Percentiles rank a stretch among this genome's conserved stretches.
These are phyloP conservation scores for Anodontia alba DNA, from an alignment of 2,888 invertebrate species.

Conservation along the genomic window DNA sequence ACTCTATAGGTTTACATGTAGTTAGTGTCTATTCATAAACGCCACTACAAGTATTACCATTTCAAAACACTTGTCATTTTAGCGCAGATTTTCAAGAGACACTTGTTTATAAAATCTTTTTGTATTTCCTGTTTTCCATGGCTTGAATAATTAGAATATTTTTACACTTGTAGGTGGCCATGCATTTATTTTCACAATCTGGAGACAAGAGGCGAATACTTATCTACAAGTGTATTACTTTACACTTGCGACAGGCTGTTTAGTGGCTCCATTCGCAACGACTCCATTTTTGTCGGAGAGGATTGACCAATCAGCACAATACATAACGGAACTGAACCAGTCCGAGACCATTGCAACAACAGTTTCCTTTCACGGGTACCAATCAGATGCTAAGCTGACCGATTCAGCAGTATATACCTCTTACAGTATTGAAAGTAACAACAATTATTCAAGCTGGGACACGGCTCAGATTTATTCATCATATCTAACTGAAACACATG, in stretches of 20 bases:
- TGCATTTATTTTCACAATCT: conserved; percentile 61
- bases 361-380: no score
- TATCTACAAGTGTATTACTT: conserved; percentile 64
- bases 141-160: no score
- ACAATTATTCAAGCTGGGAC: background rate
- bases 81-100: no score
- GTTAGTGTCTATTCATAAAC: no score
- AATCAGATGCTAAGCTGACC: background rate
- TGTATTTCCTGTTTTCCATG: no score
- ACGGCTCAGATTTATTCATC: background rate
- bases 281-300: conserved; percentile 50
- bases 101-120: no score
- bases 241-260: conserved; percentile 59
- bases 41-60: no score
- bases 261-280: conserved; percentile 59
- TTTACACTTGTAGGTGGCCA: conserved; percentile 76
- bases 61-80: no score
- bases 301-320: background rate
- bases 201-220: conserved; percentile 54
- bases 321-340: background rate
- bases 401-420: no score
- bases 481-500: background rate
- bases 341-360: background rate
- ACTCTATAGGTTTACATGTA: no score
- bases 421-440: background rate